Conservation (phyloP, 2,797 vertebrate species). For the Stomatorhinus walkeri region DNA sequence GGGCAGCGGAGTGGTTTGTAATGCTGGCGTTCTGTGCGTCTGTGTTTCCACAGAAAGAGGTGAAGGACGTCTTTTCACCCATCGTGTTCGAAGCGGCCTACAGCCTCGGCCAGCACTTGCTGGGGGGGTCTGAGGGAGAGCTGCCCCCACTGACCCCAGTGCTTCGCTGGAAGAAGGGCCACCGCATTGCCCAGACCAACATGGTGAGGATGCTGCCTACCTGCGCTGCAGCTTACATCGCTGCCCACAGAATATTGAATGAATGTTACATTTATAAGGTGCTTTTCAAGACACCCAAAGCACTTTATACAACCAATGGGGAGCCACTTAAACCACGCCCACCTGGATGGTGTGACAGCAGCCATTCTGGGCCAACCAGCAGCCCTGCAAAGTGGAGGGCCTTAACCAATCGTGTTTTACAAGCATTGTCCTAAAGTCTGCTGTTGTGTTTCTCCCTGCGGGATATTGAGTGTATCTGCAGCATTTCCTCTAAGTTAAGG, state of each 20-base stretch:
- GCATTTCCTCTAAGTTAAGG: background rate
- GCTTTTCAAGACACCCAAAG: conserved; percentile 38
- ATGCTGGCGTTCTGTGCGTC: background rate
- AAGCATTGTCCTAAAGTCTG: background rate
- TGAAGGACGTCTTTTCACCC: conserved; percentile 88
- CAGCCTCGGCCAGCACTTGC: conserved; percentile 68
- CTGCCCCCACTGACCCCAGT: conserved; percentile 76
- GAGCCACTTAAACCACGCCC: background rate
- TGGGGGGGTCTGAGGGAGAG: conserved; percentile 60
- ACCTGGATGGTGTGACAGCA: background rate
- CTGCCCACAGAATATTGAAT: background rate
- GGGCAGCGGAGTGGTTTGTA: background rate
- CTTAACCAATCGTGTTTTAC: background rate
- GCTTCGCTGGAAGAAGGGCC: conserved; percentile 89
- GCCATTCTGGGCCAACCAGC: background rate
- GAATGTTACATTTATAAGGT: conserved; percentile 64
- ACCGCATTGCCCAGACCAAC: conserved; percentile 80
- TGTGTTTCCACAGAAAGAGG: conserved; percentile 70
- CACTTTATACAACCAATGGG: background rate
- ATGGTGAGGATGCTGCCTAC: conserved; percentile 62
- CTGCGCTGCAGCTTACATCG: background rate
- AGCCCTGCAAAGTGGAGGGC: background rate
- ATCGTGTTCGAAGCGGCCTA: conserved; percentile 86
- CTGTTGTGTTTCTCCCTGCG: background rate
- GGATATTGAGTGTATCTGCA: background rate